A percentile compares a stretch with the other conserved stretches of the same genome.
Conservation (phyloP, 2,888 invertebrate genomes). For the Pomacea canaliculata region DNA sequence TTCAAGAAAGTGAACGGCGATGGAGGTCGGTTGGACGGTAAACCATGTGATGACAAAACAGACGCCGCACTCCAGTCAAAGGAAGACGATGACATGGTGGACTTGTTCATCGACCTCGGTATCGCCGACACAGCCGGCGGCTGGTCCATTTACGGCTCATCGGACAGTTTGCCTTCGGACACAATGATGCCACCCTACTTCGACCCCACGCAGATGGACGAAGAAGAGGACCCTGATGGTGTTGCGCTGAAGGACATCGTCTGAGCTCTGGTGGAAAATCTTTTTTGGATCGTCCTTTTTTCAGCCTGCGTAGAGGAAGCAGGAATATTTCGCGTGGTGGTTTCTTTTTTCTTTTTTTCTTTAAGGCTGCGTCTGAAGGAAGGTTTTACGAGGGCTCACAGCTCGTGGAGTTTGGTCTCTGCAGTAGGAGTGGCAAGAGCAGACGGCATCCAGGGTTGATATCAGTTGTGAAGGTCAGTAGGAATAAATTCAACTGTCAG, state of each 20-base stretch:
- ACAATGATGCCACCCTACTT: slow-evolving; percentile 36
- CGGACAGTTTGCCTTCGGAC: slow-evolving; percentile 37
- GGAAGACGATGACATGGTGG: slow-evolving; percentile 50
- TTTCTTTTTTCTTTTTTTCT: too few species aligned
- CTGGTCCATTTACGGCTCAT: slow-evolving; percentile 48
- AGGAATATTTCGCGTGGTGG: too few species aligned
- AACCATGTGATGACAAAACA: not conserved
- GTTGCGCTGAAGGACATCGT: not conserved
- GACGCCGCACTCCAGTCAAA: not conserved
- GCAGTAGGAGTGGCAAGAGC: too few species aligned
- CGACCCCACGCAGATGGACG: slow-evolving; percentile 24
- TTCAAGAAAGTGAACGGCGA: not conserved
- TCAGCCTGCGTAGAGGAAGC: too few species aligned
- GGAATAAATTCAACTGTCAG: too few species aligned
- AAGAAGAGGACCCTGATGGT: not conserved
- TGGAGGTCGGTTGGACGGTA: not conserved
- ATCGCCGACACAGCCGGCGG: slow-evolving; percentile 42
- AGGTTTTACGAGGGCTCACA: too few species aligned
- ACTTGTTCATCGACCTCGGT: slow-evolving; percentile 57
- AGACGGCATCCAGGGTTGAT: too few species aligned
- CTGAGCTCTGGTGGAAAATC: not conserved
- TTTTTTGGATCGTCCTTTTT: too few species aligned
- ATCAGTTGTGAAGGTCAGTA: too few species aligned
- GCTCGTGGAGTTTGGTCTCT: too few species aligned
- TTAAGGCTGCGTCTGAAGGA: too few species aligned